Evolutionary conservation across 2,888 invertebrate genomes (phyloP), one percentile per base, ranked within the genome.

Genomic region (Volucella zonaria): DNA sequence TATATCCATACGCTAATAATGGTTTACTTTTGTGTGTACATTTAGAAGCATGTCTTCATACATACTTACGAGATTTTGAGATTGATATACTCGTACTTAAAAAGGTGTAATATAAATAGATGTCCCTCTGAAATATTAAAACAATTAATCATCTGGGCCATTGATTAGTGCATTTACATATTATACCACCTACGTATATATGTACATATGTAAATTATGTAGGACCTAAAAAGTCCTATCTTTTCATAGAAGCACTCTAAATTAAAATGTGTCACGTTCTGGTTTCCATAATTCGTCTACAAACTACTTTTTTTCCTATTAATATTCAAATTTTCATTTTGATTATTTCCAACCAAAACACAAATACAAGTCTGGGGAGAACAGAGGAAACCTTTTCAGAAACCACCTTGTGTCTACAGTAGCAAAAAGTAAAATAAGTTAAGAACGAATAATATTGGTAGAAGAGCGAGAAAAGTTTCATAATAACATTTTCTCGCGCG

Each of bases 391-490:
- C 61, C 40, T 51, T n/a, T 40, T 12, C 31, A 47, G 51, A 61
- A 12, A 42, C 82, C 71, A 75, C 66, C 47, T 59, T 58, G 31
- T 43, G 64, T 61, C 54, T 64, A 40, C 51, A 74, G 54, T 43
- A 45, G 64, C 47, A 62, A 58, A 64, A 78, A 74, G 78, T 64
- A 77, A 74, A 75, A 83, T 79, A 64, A 79, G 74, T 79, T 79
- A 31, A 6, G 6, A 31, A 31, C 31, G 6, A 31, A 31, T 31
- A 82, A 78, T 82, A 78, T 62, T 54, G 52, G 78, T 56, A 82
- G 58, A 56, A 78, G 47, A 59, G 82, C 64, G 68, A 68, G 58
- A 68, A 82, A 83, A 82, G 82, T 79, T 83, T 83, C 23, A n/a
- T 79, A 79, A 83, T 79, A 83, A 83, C 59, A 47, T 66, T 75